Percentiles rank a stretch among this genome's conserved stretches.
Conservation (phyloP, 2,113 vertebrate species). For the Nannospalax galili region DNA sequence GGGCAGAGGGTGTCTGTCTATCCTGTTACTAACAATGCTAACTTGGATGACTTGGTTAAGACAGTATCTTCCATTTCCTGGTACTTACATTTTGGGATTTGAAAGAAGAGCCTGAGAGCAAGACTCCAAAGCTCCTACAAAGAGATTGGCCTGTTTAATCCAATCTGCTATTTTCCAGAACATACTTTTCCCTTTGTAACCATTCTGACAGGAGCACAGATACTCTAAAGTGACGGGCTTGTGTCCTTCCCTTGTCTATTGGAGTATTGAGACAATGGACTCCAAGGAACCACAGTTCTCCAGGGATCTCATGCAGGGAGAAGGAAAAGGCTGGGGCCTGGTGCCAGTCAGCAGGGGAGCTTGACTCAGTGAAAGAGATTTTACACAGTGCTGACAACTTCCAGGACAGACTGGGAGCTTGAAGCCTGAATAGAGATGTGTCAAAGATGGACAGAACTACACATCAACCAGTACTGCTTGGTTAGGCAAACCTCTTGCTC, state of each 20-base stretch:
- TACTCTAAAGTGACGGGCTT: not conserved
- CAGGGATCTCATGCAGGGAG: not conserved
- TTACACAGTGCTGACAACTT: not conserved
- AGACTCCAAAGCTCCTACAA: not conserved
- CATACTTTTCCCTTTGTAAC: not conserved
- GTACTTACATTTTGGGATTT: slow-evolving; percentile 14
- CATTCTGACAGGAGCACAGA: not conserved
- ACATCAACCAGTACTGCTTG: not conserved
- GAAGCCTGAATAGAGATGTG: not conserved
- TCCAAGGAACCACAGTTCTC: not conserved
- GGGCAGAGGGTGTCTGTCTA: not conserved
- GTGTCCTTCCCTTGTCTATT: not conserved
- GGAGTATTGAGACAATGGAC: not conserved
- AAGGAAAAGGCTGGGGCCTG: not conserved
- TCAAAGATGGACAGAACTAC: not conserved
- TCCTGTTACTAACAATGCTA: slow-evolving; percentile 12
- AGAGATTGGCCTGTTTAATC: not conserved
- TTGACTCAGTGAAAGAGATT: not conserved
- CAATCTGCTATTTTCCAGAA: slow-evolving; percentile 18
- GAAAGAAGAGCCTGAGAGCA: not conserved
- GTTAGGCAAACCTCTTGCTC: not conserved
- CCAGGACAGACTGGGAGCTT: not conserved
- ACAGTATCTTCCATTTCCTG: not conserved
- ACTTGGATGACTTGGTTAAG: not conserved
- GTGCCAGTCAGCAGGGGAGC: not conserved